A percentile compares a stretch with the other conserved stretches of the same genome.
Conservation (phyloP, 2,797 vertebrate genomes). For the Coregonus sp. region DNA sequence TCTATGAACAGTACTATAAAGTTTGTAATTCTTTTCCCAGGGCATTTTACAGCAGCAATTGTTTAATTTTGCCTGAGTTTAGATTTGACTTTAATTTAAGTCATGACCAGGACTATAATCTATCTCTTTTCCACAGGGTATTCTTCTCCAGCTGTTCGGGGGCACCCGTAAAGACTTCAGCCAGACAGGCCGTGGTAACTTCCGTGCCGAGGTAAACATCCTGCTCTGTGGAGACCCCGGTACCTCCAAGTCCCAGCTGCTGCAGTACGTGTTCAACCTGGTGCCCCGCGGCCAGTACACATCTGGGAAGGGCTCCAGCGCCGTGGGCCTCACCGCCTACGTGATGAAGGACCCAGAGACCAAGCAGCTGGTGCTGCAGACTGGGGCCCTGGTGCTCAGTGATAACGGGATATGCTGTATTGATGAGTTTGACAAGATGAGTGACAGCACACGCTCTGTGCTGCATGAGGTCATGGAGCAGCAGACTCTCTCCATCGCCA, state of each 20-base stretch:
- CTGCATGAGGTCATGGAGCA: constrained; percentile 99
- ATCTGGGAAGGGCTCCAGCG: constrained; percentile 96
- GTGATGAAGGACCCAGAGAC: constrained; percentile 98
- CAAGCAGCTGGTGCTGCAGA: constrained; percentile 93
- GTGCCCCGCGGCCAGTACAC: constrained; percentile 98
- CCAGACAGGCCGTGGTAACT: constrained; percentile 92
- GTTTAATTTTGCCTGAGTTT: too few relatives aligned
- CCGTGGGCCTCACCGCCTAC: constrained; percentile 96
- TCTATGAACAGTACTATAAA: too few relatives aligned
- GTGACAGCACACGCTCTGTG: constrained; percentile 91
- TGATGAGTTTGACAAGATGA: constrained; percentile 99
- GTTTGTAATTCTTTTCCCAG: too few relatives aligned
- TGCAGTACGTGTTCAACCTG: constrained; percentile 94
- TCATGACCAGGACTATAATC: background rate
- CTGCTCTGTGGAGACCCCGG: constrained; percentile 97
- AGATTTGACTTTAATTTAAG: too few relatives aligned
- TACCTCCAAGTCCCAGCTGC: constrained; percentile 97
- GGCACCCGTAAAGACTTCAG: constrained; percentile 97
- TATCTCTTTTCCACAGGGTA: constrained; percentile 78
- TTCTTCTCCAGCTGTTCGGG: constrained; percentile 94
- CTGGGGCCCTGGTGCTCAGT: constrained; percentile 93
- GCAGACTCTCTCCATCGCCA: constrained; percentile 95
- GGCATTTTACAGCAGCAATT: too few relatives aligned
- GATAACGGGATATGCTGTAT: constrained; percentile 99
- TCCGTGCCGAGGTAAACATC: constrained; percentile 95